Evolutionary conservation across 2,797 vertebrate species (phyloP).

Genomic region (Enteromius paludinosus): DNA sequence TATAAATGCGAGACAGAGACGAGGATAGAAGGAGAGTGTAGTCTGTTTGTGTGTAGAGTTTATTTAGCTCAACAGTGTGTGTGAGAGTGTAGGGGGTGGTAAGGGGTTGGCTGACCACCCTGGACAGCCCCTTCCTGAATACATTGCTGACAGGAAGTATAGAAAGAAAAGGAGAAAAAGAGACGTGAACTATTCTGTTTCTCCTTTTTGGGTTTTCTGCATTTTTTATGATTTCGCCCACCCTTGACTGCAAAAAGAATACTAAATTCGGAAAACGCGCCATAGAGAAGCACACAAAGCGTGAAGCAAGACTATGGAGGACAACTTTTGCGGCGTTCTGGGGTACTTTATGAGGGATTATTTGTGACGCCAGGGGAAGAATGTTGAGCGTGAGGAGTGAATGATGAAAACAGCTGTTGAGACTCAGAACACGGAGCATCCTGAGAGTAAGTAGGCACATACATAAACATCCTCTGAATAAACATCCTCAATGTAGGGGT

Average conservation of each 20-base stretch:
- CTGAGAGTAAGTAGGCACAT: constrained; percentile 55
- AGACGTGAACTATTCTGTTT: constrained; percentile 34
- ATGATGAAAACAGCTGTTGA: constrained; percentile 60
- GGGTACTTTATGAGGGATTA: background rate
- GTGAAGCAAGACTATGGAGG: constrained; percentile 16
- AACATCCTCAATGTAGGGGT: background rate
- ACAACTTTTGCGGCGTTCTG: constrained; percentile 2
- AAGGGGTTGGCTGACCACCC: constrained; percentile 78
- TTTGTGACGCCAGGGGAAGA: constrained; percentile 38
- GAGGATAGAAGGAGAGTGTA: constrained; percentile 36
- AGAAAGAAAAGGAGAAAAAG: constrained; percentile 33
- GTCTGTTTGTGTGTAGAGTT: background rate
- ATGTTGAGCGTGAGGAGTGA: constrained; percentile 40
- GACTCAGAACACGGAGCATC: constrained; percentile 36
- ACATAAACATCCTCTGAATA: background rate
- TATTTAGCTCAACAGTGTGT: constrained; percentile 9
- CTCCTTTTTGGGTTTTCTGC: background rate
- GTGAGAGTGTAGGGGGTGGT: constrained; percentile 32
- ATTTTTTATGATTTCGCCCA: constrained; percentile 62
- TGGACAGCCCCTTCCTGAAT: constrained; percentile 86
- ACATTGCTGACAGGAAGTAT: constrained; percentile 67
- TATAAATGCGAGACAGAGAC: background rate
- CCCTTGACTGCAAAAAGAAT: constrained; percentile 36
- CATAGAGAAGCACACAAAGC: background rate
- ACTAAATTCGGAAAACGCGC: constrained; percentile 54